Conservation (phyloP, 2,113 vertebrate genomes). For the Felis chaus region DNA sequence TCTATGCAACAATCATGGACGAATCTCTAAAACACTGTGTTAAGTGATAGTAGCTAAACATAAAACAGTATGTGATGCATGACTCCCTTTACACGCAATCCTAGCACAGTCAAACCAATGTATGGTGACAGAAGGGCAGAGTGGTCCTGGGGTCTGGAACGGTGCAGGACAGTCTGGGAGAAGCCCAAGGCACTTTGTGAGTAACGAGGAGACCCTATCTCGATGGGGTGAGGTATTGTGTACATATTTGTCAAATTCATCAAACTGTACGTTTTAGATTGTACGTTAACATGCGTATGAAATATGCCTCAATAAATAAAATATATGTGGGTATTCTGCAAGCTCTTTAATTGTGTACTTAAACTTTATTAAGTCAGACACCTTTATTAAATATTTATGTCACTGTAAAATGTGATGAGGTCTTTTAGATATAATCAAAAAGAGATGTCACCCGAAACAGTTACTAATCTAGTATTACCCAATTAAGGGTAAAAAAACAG, state of each 20-base stretch:
- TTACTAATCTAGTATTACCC: not conserved
- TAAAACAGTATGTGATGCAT: not conserved
- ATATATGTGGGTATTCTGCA: not conserved
- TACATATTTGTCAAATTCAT: not conserved
- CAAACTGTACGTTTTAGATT: not conserved
- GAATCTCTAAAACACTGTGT: not conserved
- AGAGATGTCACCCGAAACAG: not conserved
- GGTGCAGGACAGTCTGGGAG: no score
- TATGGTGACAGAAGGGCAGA: not conserved
- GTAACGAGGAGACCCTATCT: not conserved
- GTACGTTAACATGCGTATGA: not conserved
- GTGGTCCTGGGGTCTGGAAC: not conserved
- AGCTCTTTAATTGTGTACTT: not conserved
- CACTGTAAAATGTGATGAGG: not conserved
- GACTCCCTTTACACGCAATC: not conserved
- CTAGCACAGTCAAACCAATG: not conserved
- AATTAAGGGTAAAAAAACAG: not conserved
- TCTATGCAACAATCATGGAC: not conserved
- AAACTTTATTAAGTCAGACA: not conserved
- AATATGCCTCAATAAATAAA: not conserved
- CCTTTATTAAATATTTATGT: not conserved
- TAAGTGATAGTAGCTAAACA: not conserved
- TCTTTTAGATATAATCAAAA: not conserved
- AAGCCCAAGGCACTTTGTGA: not conserved
- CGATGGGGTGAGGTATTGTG: fast-evolving